phyloP scores from a whole-genome alignment of 2,113 vertebrate genomes.

The Rhinolophus ferrumequinum region DNA sequence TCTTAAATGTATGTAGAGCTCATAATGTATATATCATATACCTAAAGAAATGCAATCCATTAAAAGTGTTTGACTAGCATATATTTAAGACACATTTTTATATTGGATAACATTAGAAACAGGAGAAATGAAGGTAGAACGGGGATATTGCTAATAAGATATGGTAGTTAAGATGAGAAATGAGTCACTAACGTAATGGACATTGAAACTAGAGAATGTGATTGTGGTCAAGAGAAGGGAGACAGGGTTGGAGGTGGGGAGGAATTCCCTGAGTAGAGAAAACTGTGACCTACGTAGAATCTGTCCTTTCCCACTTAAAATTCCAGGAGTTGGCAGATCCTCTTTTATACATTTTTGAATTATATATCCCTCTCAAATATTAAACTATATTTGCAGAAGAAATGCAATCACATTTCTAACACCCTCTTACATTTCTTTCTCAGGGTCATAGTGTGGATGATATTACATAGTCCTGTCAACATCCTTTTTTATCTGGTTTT shows the following conservation, averaged over 20 bases:
- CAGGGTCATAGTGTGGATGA: background rate
- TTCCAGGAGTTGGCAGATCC: background rate
- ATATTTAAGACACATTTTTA: background rate
- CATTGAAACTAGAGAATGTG: background rate
- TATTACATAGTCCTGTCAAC: background rate
- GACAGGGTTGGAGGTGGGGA: background rate
- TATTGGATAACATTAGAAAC: background rate
- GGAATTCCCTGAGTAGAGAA: background rate
- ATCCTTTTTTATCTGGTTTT: constrained; percentile 19
- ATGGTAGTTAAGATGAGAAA: background rate
- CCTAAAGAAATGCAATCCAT: background rate
- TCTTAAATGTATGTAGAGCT: too few relatives aligned
- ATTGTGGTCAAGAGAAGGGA: background rate
- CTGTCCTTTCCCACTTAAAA: background rate
- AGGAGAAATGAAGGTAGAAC: background rate
- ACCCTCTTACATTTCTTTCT: background rate
- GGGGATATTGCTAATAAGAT: background rate
- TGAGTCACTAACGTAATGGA: background rate
- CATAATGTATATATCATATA: too few relatives aligned
- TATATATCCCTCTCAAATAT: background rate
- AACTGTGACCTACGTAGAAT: background rate
- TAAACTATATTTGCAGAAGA: background rate
- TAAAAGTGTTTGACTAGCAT: background rate
- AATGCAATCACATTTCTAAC: background rate
- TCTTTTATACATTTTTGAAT: background rate